Evolutionary conservation across 1,140 invertebrate species (phyloP).

Genomic region (Pentalonia nigronervosa): DNA sequence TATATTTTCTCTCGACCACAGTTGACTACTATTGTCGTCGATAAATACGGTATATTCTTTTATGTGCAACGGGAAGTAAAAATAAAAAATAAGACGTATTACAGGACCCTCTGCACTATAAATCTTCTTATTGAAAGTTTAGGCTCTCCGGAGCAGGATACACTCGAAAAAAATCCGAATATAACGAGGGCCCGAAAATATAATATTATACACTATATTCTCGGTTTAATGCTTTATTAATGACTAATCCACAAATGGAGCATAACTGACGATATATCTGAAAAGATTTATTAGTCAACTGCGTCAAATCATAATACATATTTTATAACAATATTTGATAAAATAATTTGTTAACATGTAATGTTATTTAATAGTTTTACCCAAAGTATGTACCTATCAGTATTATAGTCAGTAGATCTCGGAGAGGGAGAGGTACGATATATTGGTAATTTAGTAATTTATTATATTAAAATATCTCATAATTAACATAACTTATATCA

Average conservation of each 20-base stretch:
- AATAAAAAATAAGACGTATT: conserved; percentile 47
- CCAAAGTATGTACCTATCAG: too few species aligned
- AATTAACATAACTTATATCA: too few species aligned
- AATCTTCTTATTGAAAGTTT: conserved; percentile 50
- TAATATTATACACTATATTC: neutral
- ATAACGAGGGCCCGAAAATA: conserved; percentile 23
- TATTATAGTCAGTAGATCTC: too few species aligned
- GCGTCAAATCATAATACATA: neutral
- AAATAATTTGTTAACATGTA: neutral
- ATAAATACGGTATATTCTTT: conserved; percentile 28
- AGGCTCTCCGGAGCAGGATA: neutral
- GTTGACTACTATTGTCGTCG: conserved; percentile 4
- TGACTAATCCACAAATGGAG: conserved; percentile 50
- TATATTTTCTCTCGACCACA: neutral
- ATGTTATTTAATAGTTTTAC: neutral
- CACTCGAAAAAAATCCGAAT: conserved; percentile 33
- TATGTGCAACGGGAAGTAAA: neutral
- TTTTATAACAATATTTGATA: neutral
- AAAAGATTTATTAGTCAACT: neutral
- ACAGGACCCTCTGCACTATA: conserved; percentile 30
- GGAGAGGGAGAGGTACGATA: too few species aligned
- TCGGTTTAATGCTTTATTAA: conserved; percentile 45
- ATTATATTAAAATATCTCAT: too few species aligned
- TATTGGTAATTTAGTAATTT: too few species aligned
- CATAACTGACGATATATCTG: neutral